Conservation (phyloP, 2,888 invertebrate genomes). For the Drymonia ruficornis region DNA sequence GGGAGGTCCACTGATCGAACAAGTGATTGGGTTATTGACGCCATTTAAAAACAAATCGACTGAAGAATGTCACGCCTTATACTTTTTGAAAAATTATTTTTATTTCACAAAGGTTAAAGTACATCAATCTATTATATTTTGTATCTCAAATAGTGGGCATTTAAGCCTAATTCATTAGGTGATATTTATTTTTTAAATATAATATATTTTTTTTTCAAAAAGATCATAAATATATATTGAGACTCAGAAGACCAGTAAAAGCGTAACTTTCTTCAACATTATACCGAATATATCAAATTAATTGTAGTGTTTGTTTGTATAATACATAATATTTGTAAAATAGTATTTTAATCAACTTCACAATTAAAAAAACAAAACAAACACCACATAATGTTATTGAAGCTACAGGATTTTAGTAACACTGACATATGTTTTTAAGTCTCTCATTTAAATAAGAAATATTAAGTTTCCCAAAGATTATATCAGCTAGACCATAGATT, state of each 20-base stretch:
- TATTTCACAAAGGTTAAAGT: neutral
- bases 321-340: neutral
- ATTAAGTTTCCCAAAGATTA: no score
- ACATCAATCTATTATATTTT: no score
- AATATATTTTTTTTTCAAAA: no score
- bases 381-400: neutral
- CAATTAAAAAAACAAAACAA: neutral
- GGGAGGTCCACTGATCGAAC: conserved; percentile 95
- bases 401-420: conserved; percentile 3
- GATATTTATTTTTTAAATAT: no score
- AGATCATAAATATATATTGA: no score
- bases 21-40: conserved; percentile 27
- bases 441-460: neutral
- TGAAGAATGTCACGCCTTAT: neutral
- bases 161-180: no score
- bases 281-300: neutral
- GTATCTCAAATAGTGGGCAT: no score
- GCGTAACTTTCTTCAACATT: neutral
- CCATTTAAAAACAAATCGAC: conserved; percentile 6
- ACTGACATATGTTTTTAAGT: conserved; percentile 1
- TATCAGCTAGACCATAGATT: no score
- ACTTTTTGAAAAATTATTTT: neutral
- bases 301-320: neutral
- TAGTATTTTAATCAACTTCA: neutral
- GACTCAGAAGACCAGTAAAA: neutral